Evolutionary conservation across 1,140 invertebrate species (phyloP), one percentile per base, ranked within the genome.

Genomic region (Maniola jurtina): DNA sequence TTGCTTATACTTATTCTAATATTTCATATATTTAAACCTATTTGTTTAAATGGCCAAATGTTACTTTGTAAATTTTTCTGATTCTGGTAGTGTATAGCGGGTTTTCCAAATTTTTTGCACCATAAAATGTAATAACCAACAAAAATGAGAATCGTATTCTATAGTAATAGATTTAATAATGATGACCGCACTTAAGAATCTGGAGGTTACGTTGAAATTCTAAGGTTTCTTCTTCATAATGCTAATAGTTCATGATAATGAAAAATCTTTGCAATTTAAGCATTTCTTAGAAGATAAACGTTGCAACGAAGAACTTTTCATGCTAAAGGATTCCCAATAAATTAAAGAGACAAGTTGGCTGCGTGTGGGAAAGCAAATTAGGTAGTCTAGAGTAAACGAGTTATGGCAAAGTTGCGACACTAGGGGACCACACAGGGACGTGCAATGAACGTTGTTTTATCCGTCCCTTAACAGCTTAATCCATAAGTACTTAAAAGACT

Each of bases 371-470:
- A 79, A 80, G 79, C 82, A 84, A 82, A 84, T 84, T 86, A 84
- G 80, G 75, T 77, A 77, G 79, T 73, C 72, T 71, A 70, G 72
- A 74, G 75, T 81, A 81, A 84, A 83, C 84, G 79, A 86, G 84
- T 86, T 83, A 83, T 77, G 75, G 73, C 68, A 62, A 81, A 83
- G 73, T 83, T 83, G 77, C 58, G 58, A 66, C 50, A 65, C 55
- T 70, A 76, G 65, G 63, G 55, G 48, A 67, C 66, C 66, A 47
- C 34, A 65, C 36, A 52, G 61, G 33, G 47, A 55, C 54, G 54
- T 55, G 33, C 54, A 55, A 34, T 55, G 54, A 34, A 55, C 54
- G 13, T 55, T 55, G 15, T 55, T 55, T 55, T 34, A 55, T 34
- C 33, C 34, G 33, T 55, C 34, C 13, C 13, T 55, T 55, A 55